A percentile compares a stretch with the other conserved stretches of the same genome.
phyloP scores from a whole-genome alignment of 2,113 vertebrate species.

The Ameiurus melas region DNA sequence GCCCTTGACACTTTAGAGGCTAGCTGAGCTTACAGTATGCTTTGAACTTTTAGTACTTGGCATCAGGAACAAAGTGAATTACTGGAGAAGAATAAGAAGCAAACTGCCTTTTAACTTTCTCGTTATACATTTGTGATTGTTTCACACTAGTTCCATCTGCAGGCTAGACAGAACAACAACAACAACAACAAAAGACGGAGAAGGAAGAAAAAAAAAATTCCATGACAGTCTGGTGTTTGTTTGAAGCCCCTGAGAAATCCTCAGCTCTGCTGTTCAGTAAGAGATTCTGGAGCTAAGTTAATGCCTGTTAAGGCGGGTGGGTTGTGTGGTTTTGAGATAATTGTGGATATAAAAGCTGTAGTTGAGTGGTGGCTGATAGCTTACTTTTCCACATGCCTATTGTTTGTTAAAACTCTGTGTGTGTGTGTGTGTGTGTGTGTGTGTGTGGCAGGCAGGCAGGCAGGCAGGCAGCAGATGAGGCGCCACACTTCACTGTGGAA shows the following conservation, averaged over 20 bases:
- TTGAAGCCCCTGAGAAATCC: conserved; percentile 28
- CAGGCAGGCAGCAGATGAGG: conserved; percentile 34
- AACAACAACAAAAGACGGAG: not conserved
- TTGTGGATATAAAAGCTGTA: conserved; percentile 39
- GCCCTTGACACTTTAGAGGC: not conserved
- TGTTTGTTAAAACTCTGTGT: conserved; percentile 30
- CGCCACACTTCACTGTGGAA: conserved; percentile 38
- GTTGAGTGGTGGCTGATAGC: conserved; percentile 30
- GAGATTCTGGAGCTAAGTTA: conserved; percentile 19
- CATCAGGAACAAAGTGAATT: conserved; percentile 16
- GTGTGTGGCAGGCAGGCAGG: no score
- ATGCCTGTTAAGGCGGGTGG: conserved; percentile 37
- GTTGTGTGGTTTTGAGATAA: conserved; percentile 36
- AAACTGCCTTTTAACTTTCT: conserved; percentile 22
- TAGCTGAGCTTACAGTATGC: not conserved
- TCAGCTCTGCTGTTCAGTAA: not conserved
- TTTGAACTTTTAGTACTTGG: not conserved
- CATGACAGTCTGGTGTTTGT: conserved; percentile 26
- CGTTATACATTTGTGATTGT: conserved; percentile 16
- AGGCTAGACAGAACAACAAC: conserved; percentile 19
- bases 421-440: conserved; percentile 31
- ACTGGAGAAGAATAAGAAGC: not conserved
- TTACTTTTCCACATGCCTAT: conserved; percentile 40
- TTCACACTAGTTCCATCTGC: conserved; percentile 30
- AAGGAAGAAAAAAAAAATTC: not conserved